Base-by-base conservation (phyloP, 2,888 invertebrate species). In the Rhamphomyia laevipes region DNA sequence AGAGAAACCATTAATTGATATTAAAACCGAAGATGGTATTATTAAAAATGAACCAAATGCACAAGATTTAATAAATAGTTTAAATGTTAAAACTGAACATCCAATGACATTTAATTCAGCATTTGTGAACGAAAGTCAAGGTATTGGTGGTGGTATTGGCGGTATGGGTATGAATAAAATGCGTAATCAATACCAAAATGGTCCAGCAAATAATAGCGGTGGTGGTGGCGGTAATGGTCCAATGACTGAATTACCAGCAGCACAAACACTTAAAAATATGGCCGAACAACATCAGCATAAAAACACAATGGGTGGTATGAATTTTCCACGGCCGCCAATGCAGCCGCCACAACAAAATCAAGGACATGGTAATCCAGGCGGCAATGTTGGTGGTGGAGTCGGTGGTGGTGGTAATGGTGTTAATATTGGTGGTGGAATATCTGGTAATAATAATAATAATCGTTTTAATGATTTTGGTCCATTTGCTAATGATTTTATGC, bases 231-330 rank as follows among this genome's bases (percentile, higher is more conserved):
- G 23, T 27, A 33, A 33, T 70, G 60, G 59, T 2, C 76, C 56
- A 63, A 75, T 50, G 81, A 74, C 63, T 59, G 88, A 89, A 67
- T 75, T 87, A 67, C 90, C 91, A 51, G 95, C 95, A 1, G 93
- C 94, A 45, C 92, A 94, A 73, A 94, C 93, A 1, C 74, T 95
- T 47, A 94, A 94, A 67, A 93, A 94, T 63, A 93, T 94, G 93
- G 94, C 94, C 37, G 93, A 94, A 67, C 94, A 94, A 68, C 94
- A 94, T 71, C 93, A 93, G 72, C 90, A 89, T 70, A 85, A 86
- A 66, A 81, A 77, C 56, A 82, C 81, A 57, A 74, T 82, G 65
- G 84, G 84, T 2, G 84, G 66, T 51, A 73, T 81, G 68, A 68
- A 62, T 45, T 77, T 76, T 65, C 77, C 72, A 65, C 67, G 60